Evolutionary conservation across 2,888 invertebrate genomes (phyloP).

Genomic region (Automeris io): DNA sequence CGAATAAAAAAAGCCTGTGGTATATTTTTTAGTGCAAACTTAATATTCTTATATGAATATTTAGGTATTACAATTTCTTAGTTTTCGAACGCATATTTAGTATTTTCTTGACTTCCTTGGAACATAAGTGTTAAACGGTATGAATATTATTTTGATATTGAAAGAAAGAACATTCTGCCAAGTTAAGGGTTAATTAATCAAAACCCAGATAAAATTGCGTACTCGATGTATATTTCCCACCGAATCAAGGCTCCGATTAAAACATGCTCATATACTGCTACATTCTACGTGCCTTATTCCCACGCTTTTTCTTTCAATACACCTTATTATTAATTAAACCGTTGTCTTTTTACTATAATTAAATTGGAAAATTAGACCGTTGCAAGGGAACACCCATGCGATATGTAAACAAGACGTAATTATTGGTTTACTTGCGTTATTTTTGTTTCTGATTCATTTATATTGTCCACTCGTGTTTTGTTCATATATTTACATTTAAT

Average conservation of each 20-base stretch:
- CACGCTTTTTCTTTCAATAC: slow-evolving; percentile 27
- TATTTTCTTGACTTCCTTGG: too few relatives aligned
- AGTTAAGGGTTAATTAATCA: too few relatives aligned
- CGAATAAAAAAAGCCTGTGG: too few relatives aligned
- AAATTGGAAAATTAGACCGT: slow-evolving; percentile 17
- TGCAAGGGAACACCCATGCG: slow-evolving; percentile 5
- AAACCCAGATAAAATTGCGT: background rate
- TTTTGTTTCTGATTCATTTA: background rate
- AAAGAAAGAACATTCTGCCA: too few relatives aligned
- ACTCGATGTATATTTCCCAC: slow-evolving; percentile 6
- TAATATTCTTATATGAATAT: too few relatives aligned
- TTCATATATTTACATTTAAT: too few relatives aligned
- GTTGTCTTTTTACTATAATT: slow-evolving; percentile 18
- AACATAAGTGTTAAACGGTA: too few relatives aligned
- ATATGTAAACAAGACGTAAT: slow-evolving; percentile 1
- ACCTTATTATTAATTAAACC: slow-evolving; percentile 21
- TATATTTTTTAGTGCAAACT: too few relatives aligned
- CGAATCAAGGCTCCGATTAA: slow-evolving; percentile 6
- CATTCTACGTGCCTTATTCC: slow-evolving; percentile 20
- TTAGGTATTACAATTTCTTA: too few relatives aligned
- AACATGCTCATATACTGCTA: slow-evolving; percentile 8
- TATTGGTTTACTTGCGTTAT: background rate
- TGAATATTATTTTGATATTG: too few relatives aligned
- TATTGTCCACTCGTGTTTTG: background rate
- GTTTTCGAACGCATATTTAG: too few relatives aligned